These are phyloP conservation scores for Anguilla anguilla DNA, from an alignment of 2,797 vertebrate genomes.

Conservation along the genomic window DNA sequence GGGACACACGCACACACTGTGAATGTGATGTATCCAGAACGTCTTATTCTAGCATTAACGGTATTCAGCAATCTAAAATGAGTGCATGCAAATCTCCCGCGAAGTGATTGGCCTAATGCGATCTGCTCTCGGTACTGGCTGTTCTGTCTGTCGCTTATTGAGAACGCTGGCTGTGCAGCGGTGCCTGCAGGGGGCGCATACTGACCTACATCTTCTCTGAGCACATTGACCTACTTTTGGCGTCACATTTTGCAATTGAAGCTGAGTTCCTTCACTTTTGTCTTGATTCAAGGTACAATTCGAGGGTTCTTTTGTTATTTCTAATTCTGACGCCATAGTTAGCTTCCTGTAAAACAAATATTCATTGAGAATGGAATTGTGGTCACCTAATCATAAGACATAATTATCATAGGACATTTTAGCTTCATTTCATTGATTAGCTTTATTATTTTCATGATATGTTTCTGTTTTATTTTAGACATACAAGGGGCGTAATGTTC, in stretches of 20 bases:
- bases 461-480: not conserved
- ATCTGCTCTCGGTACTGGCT: not conserved
- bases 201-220: constrained; percentile 18
- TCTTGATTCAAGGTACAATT: not conserved
- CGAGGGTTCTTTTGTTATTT: not conserved
- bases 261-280: not conserved
- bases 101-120: not conserved
- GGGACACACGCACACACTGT: not conserved
- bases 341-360: not conserved
- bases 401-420: not conserved
- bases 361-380: not conserved
- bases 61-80: not conserved
- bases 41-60: not conserved
- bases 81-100: not conserved
- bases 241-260: not conserved
- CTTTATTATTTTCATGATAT: not conserved
- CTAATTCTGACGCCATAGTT: not conserved
- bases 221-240: not conserved
- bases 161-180: not conserved
- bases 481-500: not conserved
- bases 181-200: constrained; percentile 14
- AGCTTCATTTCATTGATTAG: too few relatives aligned
- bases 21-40: not conserved
- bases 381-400: not conserved
- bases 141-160: not conserved